phyloP scores from a whole-genome alignment of 2,888 invertebrate species.

The Xestia sexstrigata region DNA sequence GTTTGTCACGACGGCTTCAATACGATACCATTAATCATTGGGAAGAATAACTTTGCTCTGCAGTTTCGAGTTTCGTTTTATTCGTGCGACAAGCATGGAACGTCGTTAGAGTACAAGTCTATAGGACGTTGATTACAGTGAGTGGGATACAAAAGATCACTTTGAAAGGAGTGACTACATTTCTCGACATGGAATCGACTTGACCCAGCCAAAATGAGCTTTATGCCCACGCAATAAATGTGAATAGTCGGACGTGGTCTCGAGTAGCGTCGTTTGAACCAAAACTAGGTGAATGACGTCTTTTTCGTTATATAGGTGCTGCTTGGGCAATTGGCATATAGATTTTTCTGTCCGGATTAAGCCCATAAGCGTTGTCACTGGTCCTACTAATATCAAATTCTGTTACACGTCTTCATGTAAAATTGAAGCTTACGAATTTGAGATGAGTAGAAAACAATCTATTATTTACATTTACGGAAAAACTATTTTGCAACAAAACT shows the following conservation, averaged over 20 bases:
- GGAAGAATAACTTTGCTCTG: slow-evolving; percentile 19
- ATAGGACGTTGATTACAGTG: background rate
- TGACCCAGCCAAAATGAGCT: background rate
- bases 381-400: no score
- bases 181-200: background rate
- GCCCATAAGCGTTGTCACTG: background rate
- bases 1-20: slow-evolving; percentile 52
- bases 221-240: background rate
- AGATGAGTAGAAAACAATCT: background rate
- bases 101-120: background rate
- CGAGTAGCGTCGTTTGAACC: background rate
- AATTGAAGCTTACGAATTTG: slow-evolving; percentile 1
- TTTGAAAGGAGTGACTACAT: background rate
- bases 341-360: background rate
- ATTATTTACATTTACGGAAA: slow-evolving; percentile 19
- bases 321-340: no score
- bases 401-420: background rate
- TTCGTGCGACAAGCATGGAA: slow-evolving; percentile 5
- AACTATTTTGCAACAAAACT: slow-evolving; percentile 8
- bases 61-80: slow-evolving; percentile 21
- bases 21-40: slow-evolving; percentile 55
- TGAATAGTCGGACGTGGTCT: background rate
- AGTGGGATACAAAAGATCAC: background rate
- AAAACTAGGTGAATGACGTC: background rate
- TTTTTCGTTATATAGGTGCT: background rate